Conservation (phyloP, 30 jellyfish, hydroid and myxozoan species). For the Sanderia malayensis region DNA sequence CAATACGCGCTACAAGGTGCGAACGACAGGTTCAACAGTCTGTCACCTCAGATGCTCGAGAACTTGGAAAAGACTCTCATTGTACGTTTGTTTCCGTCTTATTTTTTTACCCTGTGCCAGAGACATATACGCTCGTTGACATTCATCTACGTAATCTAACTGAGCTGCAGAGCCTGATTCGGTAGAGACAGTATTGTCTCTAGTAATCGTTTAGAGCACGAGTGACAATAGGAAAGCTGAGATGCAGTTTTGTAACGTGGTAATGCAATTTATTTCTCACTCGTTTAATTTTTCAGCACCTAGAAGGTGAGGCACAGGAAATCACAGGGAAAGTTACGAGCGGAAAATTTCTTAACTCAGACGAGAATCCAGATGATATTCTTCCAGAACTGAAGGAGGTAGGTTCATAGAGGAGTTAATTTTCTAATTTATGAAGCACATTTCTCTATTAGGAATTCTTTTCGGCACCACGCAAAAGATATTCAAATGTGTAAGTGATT, state of each 20-base stretch:
- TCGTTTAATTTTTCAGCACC: conserved; percentile 14
- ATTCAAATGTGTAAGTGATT: too few species aligned
- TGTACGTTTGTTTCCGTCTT: conserved; percentile 43
- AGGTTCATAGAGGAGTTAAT: too few species aligned
- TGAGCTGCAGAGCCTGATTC: too few species aligned
- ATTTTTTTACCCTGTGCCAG: background rate
- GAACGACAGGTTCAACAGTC: conserved; percentile 43
- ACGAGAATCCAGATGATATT: conserved; percentile 29
- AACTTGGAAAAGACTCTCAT: conserved; percentile 25
- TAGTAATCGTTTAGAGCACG: too few species aligned
- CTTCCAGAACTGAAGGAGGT: conserved; percentile 67
- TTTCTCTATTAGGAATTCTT: too few species aligned
- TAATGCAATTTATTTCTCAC: background rate
- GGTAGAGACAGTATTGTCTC: too few species aligned
- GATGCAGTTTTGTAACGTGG: too few species aligned
- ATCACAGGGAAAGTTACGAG: conserved; percentile 51
- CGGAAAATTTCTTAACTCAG: conserved; percentile 67
- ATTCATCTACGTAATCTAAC: too few species aligned
- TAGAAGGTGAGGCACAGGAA: conserved; percentile 58
- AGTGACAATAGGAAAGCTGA: too few species aligned
- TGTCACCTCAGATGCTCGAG: conserved; percentile 60
- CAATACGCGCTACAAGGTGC: conserved; percentile 70
- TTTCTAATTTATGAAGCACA: too few species aligned
- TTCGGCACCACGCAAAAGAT: too few species aligned
- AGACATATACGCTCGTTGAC: too few species aligned